Percentiles rank a stretch among this genome's conserved stretches.
Evolutionary conservation across 1,140 invertebrate genomes (phyloP).

Genomic region (Zaprionus gabonicus): DNA sequence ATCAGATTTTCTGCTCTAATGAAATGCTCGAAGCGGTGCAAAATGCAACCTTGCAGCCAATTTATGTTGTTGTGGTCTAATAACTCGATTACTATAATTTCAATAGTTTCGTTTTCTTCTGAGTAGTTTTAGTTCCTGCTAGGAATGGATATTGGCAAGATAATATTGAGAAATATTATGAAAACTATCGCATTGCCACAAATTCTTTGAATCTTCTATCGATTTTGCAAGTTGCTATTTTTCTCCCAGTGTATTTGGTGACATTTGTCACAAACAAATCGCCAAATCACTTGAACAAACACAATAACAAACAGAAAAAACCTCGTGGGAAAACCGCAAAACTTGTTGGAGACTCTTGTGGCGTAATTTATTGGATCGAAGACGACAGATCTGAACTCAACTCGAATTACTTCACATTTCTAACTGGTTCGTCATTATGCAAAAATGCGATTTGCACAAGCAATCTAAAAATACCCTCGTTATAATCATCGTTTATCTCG

Average conservation of each 20-base stretch:
- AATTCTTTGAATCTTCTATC: too few species aligned
- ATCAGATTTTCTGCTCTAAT: slow-evolving; percentile 69
- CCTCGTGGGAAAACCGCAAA: slow-evolving; percentile 61
- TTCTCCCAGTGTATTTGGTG: slow-evolving; percentile 45
- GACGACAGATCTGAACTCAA: neutral
- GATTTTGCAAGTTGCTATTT: neutral
- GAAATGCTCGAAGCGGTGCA: slow-evolving; percentile 47
- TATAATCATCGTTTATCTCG: slow-evolving; percentile 38
- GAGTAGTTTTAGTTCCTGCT: slow-evolving; percentile 13
- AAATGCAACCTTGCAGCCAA: slow-evolving; percentile 48
- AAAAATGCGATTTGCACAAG: slow-evolving; percentile 43
- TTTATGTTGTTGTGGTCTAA: slow-evolving; percentile 53
- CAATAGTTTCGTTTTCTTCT: slow-evolving; percentile 27
- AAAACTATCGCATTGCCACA: too few species aligned
- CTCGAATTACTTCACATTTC: slow-evolving; percentile 8
- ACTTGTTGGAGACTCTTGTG: slow-evolving; percentile 40
- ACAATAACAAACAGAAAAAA: slow-evolving; percentile 22
- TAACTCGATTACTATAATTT: slow-evolving; percentile 45
- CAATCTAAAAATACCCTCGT: slow-evolving; percentile 27
- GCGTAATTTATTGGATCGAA: slow-evolving; percentile 40
- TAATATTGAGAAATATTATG: too few species aligned
- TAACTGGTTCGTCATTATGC: slow-evolving; percentile 39
- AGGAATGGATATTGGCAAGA: too few species aligned
- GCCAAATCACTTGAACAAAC: slow-evolving; percentile 55
- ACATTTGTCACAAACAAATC: slow-evolving; percentile 47